These are phyloP conservation scores for Stenotaenia linearis DNA, from an alignment of 2,888 invertebrate genomes.

Conservation along the genomic window DNA sequence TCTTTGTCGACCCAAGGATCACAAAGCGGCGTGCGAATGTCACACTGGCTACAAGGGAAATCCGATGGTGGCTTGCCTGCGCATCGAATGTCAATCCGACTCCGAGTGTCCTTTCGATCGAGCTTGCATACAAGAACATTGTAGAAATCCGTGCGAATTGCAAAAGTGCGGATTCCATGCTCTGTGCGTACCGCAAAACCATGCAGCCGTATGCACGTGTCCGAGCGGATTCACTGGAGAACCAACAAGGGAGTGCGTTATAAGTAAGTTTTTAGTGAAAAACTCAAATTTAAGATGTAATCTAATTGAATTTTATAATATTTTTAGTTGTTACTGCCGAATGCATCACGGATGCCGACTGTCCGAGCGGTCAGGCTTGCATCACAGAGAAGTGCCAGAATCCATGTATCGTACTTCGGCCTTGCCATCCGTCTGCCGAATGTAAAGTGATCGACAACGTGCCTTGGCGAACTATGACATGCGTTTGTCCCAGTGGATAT, in stretches of 20 bases:
- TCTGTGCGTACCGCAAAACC: conserved; percentile 52
- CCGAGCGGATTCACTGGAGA: conserved; percentile 69
- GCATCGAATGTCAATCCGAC: conserved; percentile 46
- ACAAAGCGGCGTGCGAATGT: conserved; percentile 70
- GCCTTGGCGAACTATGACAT: conserved; percentile 42
- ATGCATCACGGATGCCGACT: conserved; percentile 77
- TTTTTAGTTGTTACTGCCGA: conserved; percentile 48
- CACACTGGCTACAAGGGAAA: conserved; percentile 71
- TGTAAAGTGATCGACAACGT: conserved; percentile 45
- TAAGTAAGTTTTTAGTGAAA: conserved; percentile 30
- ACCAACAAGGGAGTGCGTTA: conserved; percentile 47
- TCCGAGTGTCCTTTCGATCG: conserved; percentile 40
- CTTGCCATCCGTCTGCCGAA: conserved; percentile 52
- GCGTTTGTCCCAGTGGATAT: conserved; percentile 40
- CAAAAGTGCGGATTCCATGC: conserved; percentile 69
- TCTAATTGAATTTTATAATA: not conserved
- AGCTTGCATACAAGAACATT: conserved; percentile 54
- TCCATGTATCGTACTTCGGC: conserved; percentile 62
- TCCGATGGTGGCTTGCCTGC: conserved; percentile 55
- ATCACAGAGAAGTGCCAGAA: conserved; percentile 76
- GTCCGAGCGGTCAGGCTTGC: conserved; percentile 79
- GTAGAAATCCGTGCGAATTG: conserved; percentile 74
- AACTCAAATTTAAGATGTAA: not conserved
- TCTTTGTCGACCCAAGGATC: conserved; percentile 68
- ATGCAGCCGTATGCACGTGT: conserved; percentile 65